Percentiles rank a stretch among this genome's conserved stretches.
These are phyloP conservation scores for Pterobdella sp. DNA, from an alignment of 2,888 invertebrate species.

Conservation along the genomic window DNA sequence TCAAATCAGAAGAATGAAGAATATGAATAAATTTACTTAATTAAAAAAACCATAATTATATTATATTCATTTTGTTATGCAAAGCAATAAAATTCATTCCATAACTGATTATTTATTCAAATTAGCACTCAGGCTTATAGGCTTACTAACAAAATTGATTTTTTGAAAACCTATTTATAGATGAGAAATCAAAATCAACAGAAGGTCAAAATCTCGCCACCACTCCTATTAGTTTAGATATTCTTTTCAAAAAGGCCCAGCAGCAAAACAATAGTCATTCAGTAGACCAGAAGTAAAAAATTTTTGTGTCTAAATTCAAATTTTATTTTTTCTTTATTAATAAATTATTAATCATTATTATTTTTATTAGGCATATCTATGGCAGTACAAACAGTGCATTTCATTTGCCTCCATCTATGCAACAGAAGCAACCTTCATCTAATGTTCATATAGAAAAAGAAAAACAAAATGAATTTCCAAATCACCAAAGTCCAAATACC, in stretches of 20 bases:
- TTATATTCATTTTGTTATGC: no score
- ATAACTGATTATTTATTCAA: not conserved
- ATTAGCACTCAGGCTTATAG: not conserved
- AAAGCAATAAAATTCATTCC: no score
- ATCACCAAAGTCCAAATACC: constrained; percentile 37
- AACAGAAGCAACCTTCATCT: constrained; percentile 44
- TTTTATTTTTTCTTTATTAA: not conserved
- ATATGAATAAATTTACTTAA: no score
- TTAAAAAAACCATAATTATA: no score
- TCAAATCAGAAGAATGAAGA: no score
- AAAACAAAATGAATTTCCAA: not conserved
- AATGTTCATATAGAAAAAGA: constrained; percentile 50
- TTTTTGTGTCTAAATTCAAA: not conserved
- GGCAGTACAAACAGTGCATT: constrained; percentile 14
- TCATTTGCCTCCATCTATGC: constrained; percentile 18
- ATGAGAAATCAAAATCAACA: no score
- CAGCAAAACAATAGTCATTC: constrained; percentile 29
- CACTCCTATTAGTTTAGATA: constrained; percentile 43
- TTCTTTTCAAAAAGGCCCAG: constrained; percentile 43
- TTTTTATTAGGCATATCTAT: not conserved
- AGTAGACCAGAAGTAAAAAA: constrained; percentile 17
- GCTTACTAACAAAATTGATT: not conserved
- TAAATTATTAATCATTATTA: not conserved
- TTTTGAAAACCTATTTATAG: no score
- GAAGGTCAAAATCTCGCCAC: not conserved